Conservation (phyloP, 2,113 vertebrate species). For the Todiramphus saurophagus region DNA sequence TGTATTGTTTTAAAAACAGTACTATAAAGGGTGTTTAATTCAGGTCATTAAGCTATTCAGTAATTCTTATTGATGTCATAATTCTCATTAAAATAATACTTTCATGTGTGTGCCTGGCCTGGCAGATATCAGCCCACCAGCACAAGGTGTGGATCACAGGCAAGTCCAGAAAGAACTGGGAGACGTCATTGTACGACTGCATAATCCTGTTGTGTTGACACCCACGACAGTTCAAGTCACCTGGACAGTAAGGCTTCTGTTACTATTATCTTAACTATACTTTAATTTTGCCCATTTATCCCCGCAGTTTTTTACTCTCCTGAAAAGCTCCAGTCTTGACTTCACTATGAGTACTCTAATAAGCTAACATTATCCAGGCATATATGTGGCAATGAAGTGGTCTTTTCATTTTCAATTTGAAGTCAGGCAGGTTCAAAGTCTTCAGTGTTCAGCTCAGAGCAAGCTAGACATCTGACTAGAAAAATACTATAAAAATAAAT, state of each 20-base stretch:
- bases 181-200: conserved; percentile 92
- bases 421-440: not conserved
- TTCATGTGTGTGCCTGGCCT: not conserved
- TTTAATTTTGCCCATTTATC: not conserved
- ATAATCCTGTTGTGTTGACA: conserved; percentile 91
- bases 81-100: not conserved
- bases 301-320: not conserved
- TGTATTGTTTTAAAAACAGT: not conserved
- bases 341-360: not conserved
- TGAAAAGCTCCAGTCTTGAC: not conserved
- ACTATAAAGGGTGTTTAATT: not conserved
- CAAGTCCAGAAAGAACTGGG: conserved; percentile 98
- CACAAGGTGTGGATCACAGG: conserved; percentile 96
- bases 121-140: conserved; percentile 95
- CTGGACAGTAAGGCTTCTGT: conserved; percentile 87
- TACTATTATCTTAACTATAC: not conserved
- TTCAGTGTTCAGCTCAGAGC: not conserved
- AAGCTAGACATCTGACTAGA: not conserved
- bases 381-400: not conserved
- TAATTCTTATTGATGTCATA: not conserved
- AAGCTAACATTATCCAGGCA: not conserved
- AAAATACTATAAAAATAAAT: not conserved
- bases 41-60: not conserved
- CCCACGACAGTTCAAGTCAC: conserved; percentile 95
- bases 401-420: not conserved